Conservation (phyloP, 2,797 vertebrate genomes). For the Leptatherina wallacei region DNA sequence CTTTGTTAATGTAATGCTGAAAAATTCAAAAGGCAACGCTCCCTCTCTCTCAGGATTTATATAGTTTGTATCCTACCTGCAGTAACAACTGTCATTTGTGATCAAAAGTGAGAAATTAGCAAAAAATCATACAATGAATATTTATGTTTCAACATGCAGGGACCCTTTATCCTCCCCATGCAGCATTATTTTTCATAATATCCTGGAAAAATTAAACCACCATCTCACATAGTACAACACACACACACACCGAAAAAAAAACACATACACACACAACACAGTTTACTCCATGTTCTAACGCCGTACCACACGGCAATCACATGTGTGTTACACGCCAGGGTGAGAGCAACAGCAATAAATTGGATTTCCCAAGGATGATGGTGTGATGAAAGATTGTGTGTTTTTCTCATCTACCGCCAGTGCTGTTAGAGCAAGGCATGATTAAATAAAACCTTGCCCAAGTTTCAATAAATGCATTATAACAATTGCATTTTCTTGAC, state of each 20-base stretch:
- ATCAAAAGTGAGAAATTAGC: conserved; percentile 12
- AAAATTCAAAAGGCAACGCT: not conserved
- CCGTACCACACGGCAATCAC: conserved; percentile 63
- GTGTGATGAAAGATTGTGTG: conserved; percentile 87
- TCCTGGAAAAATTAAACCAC: conserved; percentile 55
- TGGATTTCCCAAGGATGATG: conserved; percentile 84
- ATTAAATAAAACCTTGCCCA: conserved; percentile 89
- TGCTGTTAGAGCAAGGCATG: conserved; percentile 81
- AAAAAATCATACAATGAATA: conserved; percentile 1
- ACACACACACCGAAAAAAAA: not conserved
- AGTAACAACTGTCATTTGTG: not conserved
- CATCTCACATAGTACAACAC: conserved; percentile 50
- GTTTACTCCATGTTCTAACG: conserved; percentile 60
- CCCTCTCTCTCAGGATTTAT: not conserved
- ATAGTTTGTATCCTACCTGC: not conserved
- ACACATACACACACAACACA: conserved; percentile 44
- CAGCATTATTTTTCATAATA: conserved; percentile 51
- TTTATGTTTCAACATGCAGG: conserved; percentile 5
- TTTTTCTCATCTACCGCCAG: conserved; percentile 87
- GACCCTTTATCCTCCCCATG: conserved; percentile 27
- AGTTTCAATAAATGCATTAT: conserved; percentile 89
- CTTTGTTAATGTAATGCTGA: too few species aligned
- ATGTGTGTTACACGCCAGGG: conserved; percentile 57
- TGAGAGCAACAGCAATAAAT: conserved; percentile 79
- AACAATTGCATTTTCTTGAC: conserved; percentile 88